phyloP scores from a whole-genome alignment of 1,140 invertebrate species.

The Pissodes strobi region DNA sequence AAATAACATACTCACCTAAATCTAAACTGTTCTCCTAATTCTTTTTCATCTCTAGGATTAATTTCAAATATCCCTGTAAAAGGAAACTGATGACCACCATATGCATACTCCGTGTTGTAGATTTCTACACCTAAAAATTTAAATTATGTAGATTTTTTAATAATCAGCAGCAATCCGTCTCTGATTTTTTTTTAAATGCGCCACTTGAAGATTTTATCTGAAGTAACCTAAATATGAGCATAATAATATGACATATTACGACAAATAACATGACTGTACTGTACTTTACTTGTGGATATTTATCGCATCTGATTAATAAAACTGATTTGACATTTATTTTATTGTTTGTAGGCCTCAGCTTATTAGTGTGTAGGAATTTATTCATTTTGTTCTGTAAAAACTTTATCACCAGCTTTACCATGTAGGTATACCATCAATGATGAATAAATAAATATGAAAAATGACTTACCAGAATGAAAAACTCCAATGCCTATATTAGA shows the following conservation, averaged over 20 bases:
- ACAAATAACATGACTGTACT: too few relatives aligned
- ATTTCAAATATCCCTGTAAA: conserved; percentile 97
- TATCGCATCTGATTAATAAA: too few relatives aligned
- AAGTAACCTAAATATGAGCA: neutral
- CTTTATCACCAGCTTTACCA: neutral
- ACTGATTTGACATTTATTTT: too few relatives aligned
- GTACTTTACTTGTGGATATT: too few relatives aligned
- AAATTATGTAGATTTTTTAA: too few relatives aligned
- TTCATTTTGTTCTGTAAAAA: neutral
- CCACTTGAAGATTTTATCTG: neutral
- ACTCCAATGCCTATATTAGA: conserved; percentile 94
- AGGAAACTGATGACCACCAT: conserved; percentile 92
- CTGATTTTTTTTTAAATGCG: conserved; percentile 5
- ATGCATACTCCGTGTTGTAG: conserved; percentile 95
- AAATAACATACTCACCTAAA: too few relatives aligned
- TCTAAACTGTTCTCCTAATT: conserved; percentile 96
- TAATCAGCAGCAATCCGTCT: too few relatives aligned
- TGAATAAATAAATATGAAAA: neutral
- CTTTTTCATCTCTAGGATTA: conserved; percentile 88
- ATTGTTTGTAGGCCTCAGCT: too few relatives aligned
- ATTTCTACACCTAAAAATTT: conserved; percentile 84
- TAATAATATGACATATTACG: neutral
- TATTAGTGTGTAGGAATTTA: too few relatives aligned
- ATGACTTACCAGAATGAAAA: conserved; percentile 84
- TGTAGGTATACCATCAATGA: too few relatives aligned